Base-by-base conservation (phyloP, 2,888 invertebrate genomes). In the Hemistola chrysoprasaria region DNA sequence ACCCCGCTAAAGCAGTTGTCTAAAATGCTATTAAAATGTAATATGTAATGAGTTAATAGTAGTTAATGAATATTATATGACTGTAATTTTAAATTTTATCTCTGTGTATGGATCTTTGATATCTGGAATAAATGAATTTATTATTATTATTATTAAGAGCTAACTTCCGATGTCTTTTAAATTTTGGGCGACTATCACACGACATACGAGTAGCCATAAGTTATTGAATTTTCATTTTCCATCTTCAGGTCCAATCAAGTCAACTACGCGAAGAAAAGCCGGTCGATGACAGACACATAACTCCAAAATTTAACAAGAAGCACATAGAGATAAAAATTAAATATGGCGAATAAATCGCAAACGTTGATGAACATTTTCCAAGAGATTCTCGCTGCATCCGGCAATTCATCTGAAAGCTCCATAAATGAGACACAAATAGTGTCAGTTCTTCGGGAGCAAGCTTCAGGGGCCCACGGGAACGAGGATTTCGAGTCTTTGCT, bases 341-440 rank as follows among this genome's bases (percentile, higher is more conserved):
- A 69, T 41, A 87, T 88, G 87, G 56, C 81, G 40, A 84, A 85
- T 63, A 79, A 78, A 61, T 73, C 86, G 28, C 83, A 81, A 27
- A 77, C 74, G 3, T 64, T 86, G 23, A 48, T 80, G 62, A 77
- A 83, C 20, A 84, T 88, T 53, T 88, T 88, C 71, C 82, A 86
- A 67, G 79, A 84, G 50, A 85, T 86, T 11, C 62, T 85, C 1
- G 84, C 84, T 0, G 85, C 84, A 6, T 83, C 84, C n/a, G 84
- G 80, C 0, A 85, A 85, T 43, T 70, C 78, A 0, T 70, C 84
- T 0, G 78, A 80, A 2, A 69, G 45, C 8, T 57, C 52, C 7
- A 70, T 84, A 36, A 84, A 87, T 60, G 81, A 86, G 49, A 76
- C 78, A 0, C 78, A 80, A 47, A 85, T 88, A 23, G 54, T 83